Percentiles rank a stretch among this genome's conserved stretches.
These are phyloP conservation scores for Acanthurus lineatus DNA, from an alignment of 2,797 vertebrate genomes.

Conservation along the genomic window DNA sequence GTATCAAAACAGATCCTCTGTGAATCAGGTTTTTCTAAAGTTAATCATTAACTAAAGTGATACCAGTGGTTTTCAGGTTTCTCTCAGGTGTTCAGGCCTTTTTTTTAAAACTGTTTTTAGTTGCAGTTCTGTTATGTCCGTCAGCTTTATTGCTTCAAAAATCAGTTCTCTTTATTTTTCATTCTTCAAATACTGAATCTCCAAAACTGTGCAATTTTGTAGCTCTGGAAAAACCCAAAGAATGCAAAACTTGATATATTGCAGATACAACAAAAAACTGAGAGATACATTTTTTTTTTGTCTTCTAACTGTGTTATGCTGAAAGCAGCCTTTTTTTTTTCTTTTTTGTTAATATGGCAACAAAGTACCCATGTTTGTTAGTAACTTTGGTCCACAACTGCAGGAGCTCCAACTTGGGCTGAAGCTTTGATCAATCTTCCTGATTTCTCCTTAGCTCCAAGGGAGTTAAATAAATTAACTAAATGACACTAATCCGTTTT, in stretches of 20 bases:
- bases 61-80: neutral
- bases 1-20: neutral
- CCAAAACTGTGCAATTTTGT: neutral
- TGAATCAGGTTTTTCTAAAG: neutral
- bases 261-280: neutral
- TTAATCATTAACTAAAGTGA: neutral
- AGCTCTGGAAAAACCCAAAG: neutral
- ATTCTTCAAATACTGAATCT: neutral
- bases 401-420: neutral
- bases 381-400: neutral
- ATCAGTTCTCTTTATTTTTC: neutral
- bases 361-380: neutral
- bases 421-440: neutral
- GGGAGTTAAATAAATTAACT: neutral
- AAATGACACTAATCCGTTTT: neutral
- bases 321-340: neutral
- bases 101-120: neutral
- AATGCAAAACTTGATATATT: neutral
- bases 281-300: neutral
- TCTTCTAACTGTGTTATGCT: neutral
- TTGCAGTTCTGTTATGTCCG: neutral
- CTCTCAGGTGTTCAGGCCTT: neutral
- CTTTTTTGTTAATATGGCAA: neutral
- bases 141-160: neutral
- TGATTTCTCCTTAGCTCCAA: neutral